Conservation (phyloP, 2,113 vertebrate genomes). For the Antennarius striatus region DNA sequence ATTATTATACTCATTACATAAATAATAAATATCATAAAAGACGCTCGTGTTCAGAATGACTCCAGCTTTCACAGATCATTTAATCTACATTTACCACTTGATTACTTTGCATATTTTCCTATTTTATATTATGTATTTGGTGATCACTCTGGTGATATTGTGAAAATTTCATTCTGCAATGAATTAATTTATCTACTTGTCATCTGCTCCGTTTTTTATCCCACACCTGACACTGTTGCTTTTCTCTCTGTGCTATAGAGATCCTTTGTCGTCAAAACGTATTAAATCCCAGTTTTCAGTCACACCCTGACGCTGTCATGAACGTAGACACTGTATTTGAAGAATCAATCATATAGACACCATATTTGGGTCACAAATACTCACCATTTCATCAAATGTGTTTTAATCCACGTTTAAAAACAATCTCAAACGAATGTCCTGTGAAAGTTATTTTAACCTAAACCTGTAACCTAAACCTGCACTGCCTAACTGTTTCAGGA, state of each 20-base stretch:
- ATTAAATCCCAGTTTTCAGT: background rate
- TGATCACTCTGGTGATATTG: too few relatives aligned
- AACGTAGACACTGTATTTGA: background rate
- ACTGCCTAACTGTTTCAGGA: background rate
- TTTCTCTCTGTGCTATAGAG: background rate
- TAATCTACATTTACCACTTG: background rate
- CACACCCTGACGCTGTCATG: background rate
- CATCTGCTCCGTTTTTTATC: background rate
- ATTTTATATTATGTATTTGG: too few relatives aligned
- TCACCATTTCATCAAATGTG: background rate
- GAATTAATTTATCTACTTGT: too few relatives aligned
- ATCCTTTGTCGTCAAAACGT: background rate
- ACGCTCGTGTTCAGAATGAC: too few relatives aligned
- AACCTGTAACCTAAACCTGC: background rate
- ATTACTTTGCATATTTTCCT: background rate
- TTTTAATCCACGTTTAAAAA: background rate
- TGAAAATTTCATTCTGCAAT: too few relatives aligned
- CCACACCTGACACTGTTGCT: background rate
- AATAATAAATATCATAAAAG: too few relatives aligned
- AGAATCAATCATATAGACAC: background rate
- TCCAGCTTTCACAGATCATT: background rate
- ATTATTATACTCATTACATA: too few relatives aligned
- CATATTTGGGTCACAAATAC: background rate
- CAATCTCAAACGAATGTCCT: background rate
- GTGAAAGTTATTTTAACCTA: background rate